These are phyloP conservation scores for Serinus canaria DNA, from an alignment of 2,113 vertebrate species.

Conservation along the genomic window DNA sequence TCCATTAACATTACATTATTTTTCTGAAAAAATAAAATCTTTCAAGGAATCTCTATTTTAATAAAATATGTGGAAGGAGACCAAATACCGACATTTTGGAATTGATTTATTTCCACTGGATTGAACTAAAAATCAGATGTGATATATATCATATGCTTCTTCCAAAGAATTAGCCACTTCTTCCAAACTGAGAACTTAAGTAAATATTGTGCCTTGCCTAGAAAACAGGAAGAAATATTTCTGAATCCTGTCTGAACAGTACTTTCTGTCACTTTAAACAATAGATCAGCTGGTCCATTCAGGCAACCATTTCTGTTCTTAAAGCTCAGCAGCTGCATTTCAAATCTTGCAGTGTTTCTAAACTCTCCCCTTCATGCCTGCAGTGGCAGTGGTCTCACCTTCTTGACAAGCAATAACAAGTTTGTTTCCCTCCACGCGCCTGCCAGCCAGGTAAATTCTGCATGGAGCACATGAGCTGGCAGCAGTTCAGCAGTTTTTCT, in stretches of 20 bases:
- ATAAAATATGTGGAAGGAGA: slow-evolving; percentile 17
- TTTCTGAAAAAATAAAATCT: background rate
- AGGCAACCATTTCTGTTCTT: background rate
- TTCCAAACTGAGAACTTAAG: background rate
- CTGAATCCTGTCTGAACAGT: background rate
- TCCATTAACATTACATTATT: background rate
- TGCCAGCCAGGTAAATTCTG: background rate
- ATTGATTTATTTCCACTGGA: slow-evolving; percentile 30
- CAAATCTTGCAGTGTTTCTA: background rate
- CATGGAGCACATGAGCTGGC: background rate
- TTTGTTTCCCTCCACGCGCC: background rate
- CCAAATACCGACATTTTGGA: background rate
- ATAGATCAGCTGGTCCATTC: background rate
- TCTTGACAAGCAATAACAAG: background rate
- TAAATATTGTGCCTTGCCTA: background rate
- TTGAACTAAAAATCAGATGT: slow-evolving; percentile 19
- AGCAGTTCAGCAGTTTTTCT: background rate
- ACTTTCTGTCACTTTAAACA: background rate
- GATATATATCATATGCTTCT: background rate
- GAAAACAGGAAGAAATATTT: slow-evolving; percentile 23
- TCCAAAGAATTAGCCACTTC: slow-evolving; percentile 9
- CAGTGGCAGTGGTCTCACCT: background rate
- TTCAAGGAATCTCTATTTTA: background rate
- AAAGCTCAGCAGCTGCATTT: background rate
- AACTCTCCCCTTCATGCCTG: background rate